phyloP scores from a whole-genome alignment of 2,113 vertebrate species.

The Lamprotornis superbus region DNA sequence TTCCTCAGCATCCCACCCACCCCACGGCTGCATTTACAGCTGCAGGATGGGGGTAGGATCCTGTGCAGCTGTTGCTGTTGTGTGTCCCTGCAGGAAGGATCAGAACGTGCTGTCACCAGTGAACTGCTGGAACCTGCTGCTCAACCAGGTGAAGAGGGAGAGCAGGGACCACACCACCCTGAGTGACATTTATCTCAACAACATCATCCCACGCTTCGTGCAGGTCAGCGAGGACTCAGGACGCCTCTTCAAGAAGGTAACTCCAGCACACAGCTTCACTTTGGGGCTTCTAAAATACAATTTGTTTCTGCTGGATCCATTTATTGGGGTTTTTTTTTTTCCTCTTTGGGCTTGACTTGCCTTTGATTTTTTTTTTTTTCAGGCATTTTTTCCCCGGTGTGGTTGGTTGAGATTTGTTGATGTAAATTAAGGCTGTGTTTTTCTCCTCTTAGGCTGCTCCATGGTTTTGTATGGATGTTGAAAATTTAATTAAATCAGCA shows the following conservation, averaged over 20 bases:
- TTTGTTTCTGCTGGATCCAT: background rate
- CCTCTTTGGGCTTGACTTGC: background rate
- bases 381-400: background rate
- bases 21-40: accelerated
- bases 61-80: background rate
- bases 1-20: background rate
- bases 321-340: background rate
- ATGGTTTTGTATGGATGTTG: background rate
- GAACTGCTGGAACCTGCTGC: slow-evolving; percentile 97
- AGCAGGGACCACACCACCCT: slow-evolving; percentile 96
- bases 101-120: slow-evolving; percentile 93
- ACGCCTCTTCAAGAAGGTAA: slow-evolving; percentile 97
- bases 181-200: slow-evolving; percentile 99
- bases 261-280: too few relatives aligned
- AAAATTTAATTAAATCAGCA: background rate
- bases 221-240: slow-evolving; percentile 97
- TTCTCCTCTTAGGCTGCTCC: background rate
- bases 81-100: slow-evolving; percentile 82
- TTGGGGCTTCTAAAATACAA: background rate
- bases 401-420: background rate
- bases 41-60: accelerated
- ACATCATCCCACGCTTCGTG: slow-evolving; percentile 96
- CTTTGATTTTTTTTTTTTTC: background rate
- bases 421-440: background rate
- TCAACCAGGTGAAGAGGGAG: slow-evolving; percentile 95